Evolutionary conservation across 2,113 vertebrate species (phyloP), one percentile per base, ranked within the genome.

Genomic region (Bubo blakistoni): DNA sequence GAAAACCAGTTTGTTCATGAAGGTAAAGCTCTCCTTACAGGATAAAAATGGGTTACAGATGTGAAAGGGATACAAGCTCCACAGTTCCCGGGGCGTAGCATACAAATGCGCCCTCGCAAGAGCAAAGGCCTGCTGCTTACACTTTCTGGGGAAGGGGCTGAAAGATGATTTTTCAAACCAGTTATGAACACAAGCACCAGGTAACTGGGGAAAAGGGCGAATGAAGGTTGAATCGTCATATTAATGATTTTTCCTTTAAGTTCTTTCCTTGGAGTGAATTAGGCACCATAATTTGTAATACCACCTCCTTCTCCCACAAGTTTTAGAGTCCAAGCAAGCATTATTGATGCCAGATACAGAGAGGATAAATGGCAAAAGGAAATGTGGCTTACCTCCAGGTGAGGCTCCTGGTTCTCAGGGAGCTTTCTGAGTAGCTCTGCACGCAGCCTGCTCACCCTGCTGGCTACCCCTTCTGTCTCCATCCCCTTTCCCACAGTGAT

Each of bases 81-180:
- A 5, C 1, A 1, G 38, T 11, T n/a, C 16, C 32, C 3, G 0
- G 3, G 12, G 17, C 1, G 1, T 1, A 42, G 46, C 34, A 42
- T 69, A 59, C 67, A 40, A 40, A n/a, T 0, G 0, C 15, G 16
- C n/a, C 34, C 17, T 57, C 4, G 1, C 59, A 44, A 54, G 80
- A 51, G 13, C 2, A 0, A 34, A 38, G 26, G 22, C 6, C 10
- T 70, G 49, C 5, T 2, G 1, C 42, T 46, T n/a, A 32, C 2
- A 11, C 22, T 9, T 20, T 10, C 69, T 15, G n/a, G 21, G 34
- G 8, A 69, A 86, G 27, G 34, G 9, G 20, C 57, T 66, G 40
- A 17, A 51, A 80, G 25, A 85, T 9, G 9, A 26, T 54, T 91
- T 91, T 82, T 38, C 66, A 69, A 85, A 76, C 9, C 32, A 16